These are phyloP conservation scores for Chrysolina americana DNA, from an alignment of 2,888 invertebrate genomes.

Conservation along the genomic window DNA sequence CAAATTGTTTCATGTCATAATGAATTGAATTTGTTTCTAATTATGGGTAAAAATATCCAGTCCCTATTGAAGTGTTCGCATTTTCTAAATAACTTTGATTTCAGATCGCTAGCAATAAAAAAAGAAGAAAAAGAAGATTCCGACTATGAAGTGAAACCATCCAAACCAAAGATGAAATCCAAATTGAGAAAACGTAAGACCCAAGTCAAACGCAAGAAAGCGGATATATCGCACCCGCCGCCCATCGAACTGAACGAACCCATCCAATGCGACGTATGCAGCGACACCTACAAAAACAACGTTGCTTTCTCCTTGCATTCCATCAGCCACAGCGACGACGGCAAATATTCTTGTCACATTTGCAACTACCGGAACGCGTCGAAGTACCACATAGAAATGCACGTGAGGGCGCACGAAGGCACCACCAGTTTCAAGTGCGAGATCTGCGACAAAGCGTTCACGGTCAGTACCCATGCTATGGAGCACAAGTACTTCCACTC, in stretches of 20 bases:
- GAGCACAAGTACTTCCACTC: conserved; percentile 69
- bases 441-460: conserved; percentile 69
- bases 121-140: conserved; percentile 41
- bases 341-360: conserved; percentile 61
- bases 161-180: conserved; percentile 30
- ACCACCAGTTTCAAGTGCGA: conserved; percentile 69
- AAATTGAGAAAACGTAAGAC: conserved; percentile 28
- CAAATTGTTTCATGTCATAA: no score
- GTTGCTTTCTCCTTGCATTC: conserved; percentile 62
- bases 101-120: conserved; percentile 10
- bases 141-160: conserved; percentile 30
- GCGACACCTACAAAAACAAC: conserved; percentile 61
- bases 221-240: conserved; percentile 46
- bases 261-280: conserved; percentile 63
- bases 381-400: conserved; percentile 64
- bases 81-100: conserved; percentile 4
- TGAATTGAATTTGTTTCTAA: no score
- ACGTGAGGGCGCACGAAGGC: conserved; percentile 67
- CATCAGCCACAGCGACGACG: conserved; percentile 59
- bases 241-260: conserved; percentile 61
- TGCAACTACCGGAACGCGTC: conserved; percentile 61
- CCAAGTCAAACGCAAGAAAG: conserved; percentile 31
- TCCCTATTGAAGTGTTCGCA: neutral
- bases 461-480: conserved; percentile 70
- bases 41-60: neutral